phyloP scores from a whole-genome alignment of 1,140 invertebrate species.

The Metopolophium dirhodum region DNA sequence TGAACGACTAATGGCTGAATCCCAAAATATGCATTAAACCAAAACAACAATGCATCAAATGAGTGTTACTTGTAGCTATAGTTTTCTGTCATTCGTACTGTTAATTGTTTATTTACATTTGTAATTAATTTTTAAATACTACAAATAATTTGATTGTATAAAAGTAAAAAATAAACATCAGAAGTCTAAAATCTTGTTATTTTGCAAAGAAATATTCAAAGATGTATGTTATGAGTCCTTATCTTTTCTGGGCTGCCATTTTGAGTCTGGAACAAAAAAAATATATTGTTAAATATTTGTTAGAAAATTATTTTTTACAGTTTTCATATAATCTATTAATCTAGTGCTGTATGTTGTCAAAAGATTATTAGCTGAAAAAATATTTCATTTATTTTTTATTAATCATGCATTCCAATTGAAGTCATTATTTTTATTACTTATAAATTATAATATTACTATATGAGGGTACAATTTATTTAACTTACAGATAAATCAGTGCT shows the following conservation, averaged over 20 bases:
- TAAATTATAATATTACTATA: background rate
- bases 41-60: background rate
- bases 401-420: background rate
- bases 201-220: background rate
- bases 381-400: background rate
- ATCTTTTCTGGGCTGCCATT: background rate
- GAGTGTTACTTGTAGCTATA: slow-evolving; percentile 20
- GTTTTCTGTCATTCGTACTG: background rate
- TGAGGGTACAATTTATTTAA: background rate
- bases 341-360: background rate
- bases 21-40: slow-evolving; percentile 54
- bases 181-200: background rate
- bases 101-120: slow-evolving; percentile 42
- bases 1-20: slow-evolving; percentile 71
- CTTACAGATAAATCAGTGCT: slow-evolving; percentile 45
- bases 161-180: slow-evolving; percentile 14
- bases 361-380: background rate
- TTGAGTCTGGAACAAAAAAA: slow-evolving; percentile 4
- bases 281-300: background rate
- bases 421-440: background rate
- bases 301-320: background rate
- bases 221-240: background rate
- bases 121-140: slow-evolving; percentile 2
- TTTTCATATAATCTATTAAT: background rate
- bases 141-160: slow-evolving; percentile 20